A percentile compares a stretch with the other conserved stretches of the same genome.
phyloP scores from a whole-genome alignment of 2,797 vertebrate species.

The Schizopygopsis pylzovi region DNA sequence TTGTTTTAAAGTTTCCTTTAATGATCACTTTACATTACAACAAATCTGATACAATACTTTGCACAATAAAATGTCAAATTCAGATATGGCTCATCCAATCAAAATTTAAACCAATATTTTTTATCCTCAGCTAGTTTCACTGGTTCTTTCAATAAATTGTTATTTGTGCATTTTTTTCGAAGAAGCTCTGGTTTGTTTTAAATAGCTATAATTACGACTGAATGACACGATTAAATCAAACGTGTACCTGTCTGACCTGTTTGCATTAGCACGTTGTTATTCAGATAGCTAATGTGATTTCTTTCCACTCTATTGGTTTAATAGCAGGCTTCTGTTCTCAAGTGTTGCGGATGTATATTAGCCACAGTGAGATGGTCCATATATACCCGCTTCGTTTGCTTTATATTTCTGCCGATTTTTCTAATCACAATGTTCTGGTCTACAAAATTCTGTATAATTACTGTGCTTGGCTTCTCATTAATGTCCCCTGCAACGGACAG shows the following conservation, averaged over 20 bases:
- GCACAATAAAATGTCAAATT: not conserved
- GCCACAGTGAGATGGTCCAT: not conserved
- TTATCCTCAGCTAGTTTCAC: not conserved
- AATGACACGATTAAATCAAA: not conserved
- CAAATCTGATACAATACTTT: not conserved
- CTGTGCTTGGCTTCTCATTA: conserved; percentile 25
- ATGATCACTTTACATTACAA: not conserved
- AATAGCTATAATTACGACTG: not conserved
- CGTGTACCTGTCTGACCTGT: conserved; percentile 6
- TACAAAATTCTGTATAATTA: conserved; percentile 42
- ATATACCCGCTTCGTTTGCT: conserved; percentile 12
- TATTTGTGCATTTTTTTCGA: not conserved
- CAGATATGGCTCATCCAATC: not conserved
- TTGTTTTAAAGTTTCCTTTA: not conserved
- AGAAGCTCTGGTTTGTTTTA: not conserved
- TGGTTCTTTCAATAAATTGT: not conserved
- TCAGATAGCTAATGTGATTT: conserved; percentile 23
- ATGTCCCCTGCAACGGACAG: not conserved
- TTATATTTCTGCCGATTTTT: conserved; percentile 22
- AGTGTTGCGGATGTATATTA: conserved; percentile 15
- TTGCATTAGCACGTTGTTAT: conserved; percentile 22
- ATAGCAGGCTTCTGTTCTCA: conserved; percentile 17
- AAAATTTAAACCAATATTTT: not conserved
- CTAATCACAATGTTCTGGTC: conserved; percentile 32
- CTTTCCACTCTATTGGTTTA: conserved; percentile 7